A percentile compares a stretch with the other conserved stretches of the same genome.
phyloP scores from a whole-genome alignment of 2,797 vertebrate genomes.

The Mycteria americana region DNA sequence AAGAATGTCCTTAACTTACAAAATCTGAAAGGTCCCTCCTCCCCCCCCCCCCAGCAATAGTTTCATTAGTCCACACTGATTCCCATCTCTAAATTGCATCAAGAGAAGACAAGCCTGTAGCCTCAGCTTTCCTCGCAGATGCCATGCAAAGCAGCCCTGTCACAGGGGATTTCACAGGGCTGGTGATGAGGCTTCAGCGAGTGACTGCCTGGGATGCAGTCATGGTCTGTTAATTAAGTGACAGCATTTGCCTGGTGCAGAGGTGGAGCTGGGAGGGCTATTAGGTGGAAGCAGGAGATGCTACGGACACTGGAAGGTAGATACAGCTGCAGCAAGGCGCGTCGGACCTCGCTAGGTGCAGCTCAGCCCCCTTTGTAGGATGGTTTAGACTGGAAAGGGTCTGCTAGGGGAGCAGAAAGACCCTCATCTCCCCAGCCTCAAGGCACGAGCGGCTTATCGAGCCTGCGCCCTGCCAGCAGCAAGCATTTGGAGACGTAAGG shows the following conservation, averaged over 20 bases:
- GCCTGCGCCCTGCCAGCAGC: too few relatives aligned
- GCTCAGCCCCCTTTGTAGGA: neutral
- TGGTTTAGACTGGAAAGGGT: neutral
- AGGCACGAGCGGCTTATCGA: accelerated
- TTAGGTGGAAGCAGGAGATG: neutral
- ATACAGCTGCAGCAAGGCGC: neutral
- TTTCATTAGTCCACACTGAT: neutral
- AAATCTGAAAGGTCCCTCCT: neutral
- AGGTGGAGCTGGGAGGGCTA: neutral
- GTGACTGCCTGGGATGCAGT: neutral
- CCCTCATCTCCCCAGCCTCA: neutral
- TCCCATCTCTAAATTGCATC: neutral
- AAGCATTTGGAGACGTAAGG: neutral
- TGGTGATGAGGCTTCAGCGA: neutral
- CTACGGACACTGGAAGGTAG: neutral
- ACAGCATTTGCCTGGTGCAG: neutral
- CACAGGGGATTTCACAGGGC: neutral
- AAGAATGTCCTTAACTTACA: neutral
- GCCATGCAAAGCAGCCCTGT: neutral
- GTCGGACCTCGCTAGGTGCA: accelerated
- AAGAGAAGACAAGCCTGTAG: neutral
- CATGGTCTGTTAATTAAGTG: neutral
- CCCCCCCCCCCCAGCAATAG: neutral
- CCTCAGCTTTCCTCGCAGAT: accelerated
- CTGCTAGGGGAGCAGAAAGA: too few relatives aligned